Conservation (phyloP, 2,797 vertebrate genomes). For the Sphenopsis melanotis region DNA sequence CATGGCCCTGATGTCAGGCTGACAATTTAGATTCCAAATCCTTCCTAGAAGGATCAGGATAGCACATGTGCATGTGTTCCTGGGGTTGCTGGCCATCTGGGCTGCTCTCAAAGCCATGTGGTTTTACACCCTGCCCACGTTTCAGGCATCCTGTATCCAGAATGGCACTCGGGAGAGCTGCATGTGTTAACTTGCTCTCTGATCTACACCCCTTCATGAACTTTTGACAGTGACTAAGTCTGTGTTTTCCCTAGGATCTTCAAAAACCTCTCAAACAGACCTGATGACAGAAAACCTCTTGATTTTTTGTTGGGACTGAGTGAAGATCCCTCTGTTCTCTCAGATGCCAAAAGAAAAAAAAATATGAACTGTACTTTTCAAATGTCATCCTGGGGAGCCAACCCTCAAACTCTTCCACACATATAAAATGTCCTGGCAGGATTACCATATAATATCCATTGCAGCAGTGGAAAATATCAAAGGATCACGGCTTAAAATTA, state of each 20-base stretch:
- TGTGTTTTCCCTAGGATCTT: neutral
- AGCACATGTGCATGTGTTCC: constrained; percentile 2
- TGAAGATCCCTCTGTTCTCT: neutral
- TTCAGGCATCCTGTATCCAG: neutral
- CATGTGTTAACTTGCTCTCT: neutral
- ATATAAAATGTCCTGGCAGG: constrained; percentile 37
- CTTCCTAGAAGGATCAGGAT: constrained; percentile 46
- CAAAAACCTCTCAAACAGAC: neutral
- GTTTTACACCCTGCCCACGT: constrained; percentile 48
- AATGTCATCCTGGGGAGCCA: constrained; percentile 38
- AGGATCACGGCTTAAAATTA: constrained; percentile 37
- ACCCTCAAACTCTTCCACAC: constrained; percentile 18
- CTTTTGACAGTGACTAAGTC: neutral
- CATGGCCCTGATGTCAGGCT: neutral
- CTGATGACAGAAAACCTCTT: constrained; percentile 3
- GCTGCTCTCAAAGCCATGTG: neutral
- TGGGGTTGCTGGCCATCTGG: constrained; percentile 46
- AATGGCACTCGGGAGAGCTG: neutral
- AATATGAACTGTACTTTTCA: constrained; percentile 13
- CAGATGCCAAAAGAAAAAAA: neutral
- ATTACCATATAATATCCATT: constrained; percentile 52
- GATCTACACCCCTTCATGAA: neutral
- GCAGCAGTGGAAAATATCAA: constrained; percentile 60
- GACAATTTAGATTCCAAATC: constrained; percentile 23
- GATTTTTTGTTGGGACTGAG: constrained; percentile 11